These are phyloP conservation scores for Eolophus roseicapilla DNA, from an alignment of 2,113 vertebrate species.

Conservation along the genomic window DNA sequence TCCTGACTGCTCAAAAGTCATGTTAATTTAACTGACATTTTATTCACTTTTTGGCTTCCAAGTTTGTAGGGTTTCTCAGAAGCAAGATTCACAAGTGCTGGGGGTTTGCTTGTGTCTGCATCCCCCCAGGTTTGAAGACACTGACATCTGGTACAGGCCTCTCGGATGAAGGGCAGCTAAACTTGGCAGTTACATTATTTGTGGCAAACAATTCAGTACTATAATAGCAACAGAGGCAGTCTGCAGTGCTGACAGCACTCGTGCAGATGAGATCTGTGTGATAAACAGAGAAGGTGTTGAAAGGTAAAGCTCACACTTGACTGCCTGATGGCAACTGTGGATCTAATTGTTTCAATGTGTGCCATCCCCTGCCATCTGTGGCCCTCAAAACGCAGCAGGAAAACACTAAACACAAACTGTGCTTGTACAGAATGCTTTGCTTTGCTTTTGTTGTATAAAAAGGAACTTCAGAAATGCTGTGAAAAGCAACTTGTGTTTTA, in stretches of 20 bases:
- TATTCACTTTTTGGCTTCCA: not conserved
- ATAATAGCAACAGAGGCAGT: not conserved
- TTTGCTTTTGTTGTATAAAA: not conserved
- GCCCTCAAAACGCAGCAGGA: not conserved
- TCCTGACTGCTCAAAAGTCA: not conserved
- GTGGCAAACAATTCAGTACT: not conserved
- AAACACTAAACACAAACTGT: not conserved
- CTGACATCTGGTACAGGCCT: not conserved
- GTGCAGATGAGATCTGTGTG: not conserved
- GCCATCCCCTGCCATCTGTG: slow-evolving; percentile 51
- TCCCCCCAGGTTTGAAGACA: not conserved
- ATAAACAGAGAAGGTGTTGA: not conserved
- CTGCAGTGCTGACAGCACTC: not conserved
- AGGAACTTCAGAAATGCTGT: not conserved
- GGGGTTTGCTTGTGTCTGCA: not conserved
- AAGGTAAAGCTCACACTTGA: slow-evolving; percentile 3
- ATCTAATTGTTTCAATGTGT: not conserved
- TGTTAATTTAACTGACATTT: not conserved
- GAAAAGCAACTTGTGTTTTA: not conserved
- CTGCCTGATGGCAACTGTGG: not conserved
- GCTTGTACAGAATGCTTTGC: not conserved
- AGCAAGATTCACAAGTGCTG: not conserved
- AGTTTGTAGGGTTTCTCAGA: not conserved
- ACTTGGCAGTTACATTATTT: not conserved
- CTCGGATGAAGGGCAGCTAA: not conserved